Percentiles rank a stretch among this genome's conserved stretches.
Conservation (phyloP, 2,888 invertebrate genomes). For the Xestia rhomboidea region DNA sequence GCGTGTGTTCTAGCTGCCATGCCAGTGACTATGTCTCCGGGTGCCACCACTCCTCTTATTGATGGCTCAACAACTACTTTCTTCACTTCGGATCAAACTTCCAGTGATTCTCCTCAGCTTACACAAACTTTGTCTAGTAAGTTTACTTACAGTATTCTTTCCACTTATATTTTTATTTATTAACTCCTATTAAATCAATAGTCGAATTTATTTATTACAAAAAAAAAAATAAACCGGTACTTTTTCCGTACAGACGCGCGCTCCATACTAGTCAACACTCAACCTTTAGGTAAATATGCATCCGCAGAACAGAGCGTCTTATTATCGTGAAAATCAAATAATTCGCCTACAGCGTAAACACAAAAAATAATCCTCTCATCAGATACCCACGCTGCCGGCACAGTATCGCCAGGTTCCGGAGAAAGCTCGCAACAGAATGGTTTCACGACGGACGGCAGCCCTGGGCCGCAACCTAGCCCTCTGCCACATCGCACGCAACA, state of each 20-base stretch:
- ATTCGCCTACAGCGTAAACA: not conserved
- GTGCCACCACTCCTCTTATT: conserved; percentile 85
- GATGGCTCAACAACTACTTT: conserved; percentile 85
- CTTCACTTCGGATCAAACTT: conserved; percentile 85
- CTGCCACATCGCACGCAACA: conserved; percentile 77
- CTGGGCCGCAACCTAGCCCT: conserved; percentile 83
- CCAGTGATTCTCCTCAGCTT: conserved; percentile 81
- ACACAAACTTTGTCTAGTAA: conserved; percentile 85
- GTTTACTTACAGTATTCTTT: conserved; percentile 17
- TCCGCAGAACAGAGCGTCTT: not conserved
- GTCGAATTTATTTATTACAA: not conserved
- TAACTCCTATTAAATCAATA: not conserved
- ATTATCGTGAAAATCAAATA: not conserved
- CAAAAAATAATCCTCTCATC: not conserved
- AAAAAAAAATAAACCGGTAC: not conserved
- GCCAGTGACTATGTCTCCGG: conserved; percentile 87
- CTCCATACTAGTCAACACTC: conserved; percentile 1
- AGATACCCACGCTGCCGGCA: conserved; percentile 69
- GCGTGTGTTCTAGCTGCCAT: conserved; percentile 82
- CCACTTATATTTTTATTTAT: not conserved
- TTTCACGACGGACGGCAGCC: conserved; percentile 81
- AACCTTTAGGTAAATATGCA: not conserved
- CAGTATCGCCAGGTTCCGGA: conserved; percentile 79
- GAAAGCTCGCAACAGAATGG: conserved; percentile 85
- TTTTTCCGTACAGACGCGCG: not conserved